Evolutionary conservation across 1,140 invertebrate species (phyloP), one percentile per base, ranked within the genome.

Genomic region (Scaptomyza hsui): DNA sequence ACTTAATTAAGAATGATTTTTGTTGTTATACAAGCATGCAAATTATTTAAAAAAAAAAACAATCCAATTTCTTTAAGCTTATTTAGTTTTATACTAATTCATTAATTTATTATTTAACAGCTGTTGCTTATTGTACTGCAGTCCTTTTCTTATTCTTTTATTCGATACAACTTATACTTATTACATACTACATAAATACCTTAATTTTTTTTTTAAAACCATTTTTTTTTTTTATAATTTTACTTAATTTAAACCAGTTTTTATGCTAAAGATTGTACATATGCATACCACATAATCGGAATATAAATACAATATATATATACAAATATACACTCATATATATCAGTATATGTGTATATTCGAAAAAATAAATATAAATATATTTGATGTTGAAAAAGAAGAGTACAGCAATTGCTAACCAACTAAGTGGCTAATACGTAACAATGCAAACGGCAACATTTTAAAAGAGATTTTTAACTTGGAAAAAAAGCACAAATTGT

Each of bases 241-340:
- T 69, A 80, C 60, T 64, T 80, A 80, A 80, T 68, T 80, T 80
- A 72, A 78, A 60, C 6, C 64, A 81, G 78, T 76, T 81, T 79
- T 80, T 76, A 80, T 73, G 62, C 78, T 80, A 64, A 76, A 72
- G 55, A 79, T 51, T 80, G 78, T 80, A 79, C 61, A 79, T 79
- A 79, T 79, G 76, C 77, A 79, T 79, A 79, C 76, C 74, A 78
- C 75, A 68, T 78, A 78, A 78, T 69, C 62, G 75, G 75, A 78
- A 72, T 75, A 79, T 71, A 75, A 75, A 79, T 70, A 74, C 74
- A 78, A 75, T 65, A 74, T 70, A 74, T 63, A 78, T 65, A 78
- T 60, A 69, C 39, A 52, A 13, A 45, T 39, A 60, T 26, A 68
- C 29, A 61, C 53, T 39, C 41, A 52, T 48, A 44, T 37, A 49